Evolutionary conservation across 1,140 invertebrate species (phyloP), one percentile per base, ranked within the genome.

Genomic region (Rhagoletis pomonella): DNA sequence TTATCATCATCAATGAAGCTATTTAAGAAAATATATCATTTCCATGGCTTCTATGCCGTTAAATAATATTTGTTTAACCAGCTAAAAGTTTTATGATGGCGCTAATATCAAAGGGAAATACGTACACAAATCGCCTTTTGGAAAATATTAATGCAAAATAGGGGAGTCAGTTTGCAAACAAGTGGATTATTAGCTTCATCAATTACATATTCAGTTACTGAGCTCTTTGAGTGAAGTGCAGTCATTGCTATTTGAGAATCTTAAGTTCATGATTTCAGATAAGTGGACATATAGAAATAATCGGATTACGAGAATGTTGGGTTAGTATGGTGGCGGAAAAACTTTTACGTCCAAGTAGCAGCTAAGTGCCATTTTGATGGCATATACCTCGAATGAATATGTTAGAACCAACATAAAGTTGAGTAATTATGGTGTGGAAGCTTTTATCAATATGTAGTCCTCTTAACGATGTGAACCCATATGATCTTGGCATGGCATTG

Each of bases 21-120:
- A 81, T 81, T 81, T 81, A 81, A 81, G 73, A 81, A 81, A 58
- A 58, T 81, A 81, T 81, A 81, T 81, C 73, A 81, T 19, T 55
- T 73, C 67, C 1, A 44, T 9, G 73, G 47, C 47, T 55, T 55
- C 17, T 50, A 39, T 44, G 12, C 47, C 44, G 47, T 55, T 81
- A 55, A 81, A 44, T 81, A 81, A 81, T 81, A 81, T 81, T 55
- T 81, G 73, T 81, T 81, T 55, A 81, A 81, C 73, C 73, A 81
- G 73, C 44, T 81, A 9, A 81, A 81, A 81, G 73, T 81, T 55
- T 81, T 81, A 81, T 81, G 73, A 81, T 81, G 17, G 17, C 47
- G 39, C 44, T 81, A n/a, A 81, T 67, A 29, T 29, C 60, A 59
- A 6, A 59, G 58, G 14, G 10, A 17, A 65, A 1, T 65, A 19